Conservation (phyloP, 1,140 invertebrate species). For the Oryctes rhinoceros region DNA sequence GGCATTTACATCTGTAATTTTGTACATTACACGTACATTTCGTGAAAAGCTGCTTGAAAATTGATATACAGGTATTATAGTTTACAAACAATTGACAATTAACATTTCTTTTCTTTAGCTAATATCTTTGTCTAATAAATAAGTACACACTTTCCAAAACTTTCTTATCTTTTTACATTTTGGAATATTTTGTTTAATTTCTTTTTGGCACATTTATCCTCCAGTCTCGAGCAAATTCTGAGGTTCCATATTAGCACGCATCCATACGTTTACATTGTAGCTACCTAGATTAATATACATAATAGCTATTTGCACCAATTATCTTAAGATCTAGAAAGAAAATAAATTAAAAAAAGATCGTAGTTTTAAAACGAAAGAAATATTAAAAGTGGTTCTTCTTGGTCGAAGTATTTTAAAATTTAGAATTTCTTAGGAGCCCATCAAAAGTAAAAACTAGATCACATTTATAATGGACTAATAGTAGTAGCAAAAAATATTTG, state of each 20-base stretch:
- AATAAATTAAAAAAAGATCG: constrained; percentile 18
- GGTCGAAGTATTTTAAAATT: neutral
- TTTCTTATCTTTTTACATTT: neutral
- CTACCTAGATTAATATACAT: neutral
- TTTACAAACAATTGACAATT: constrained; percentile 37
- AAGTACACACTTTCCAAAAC: neutral
- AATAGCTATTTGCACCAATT: constrained; percentile 12
- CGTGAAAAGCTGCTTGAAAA: too few species aligned
- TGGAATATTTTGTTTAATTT: neutral
- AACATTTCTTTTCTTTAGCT: constrained; percentile 8
- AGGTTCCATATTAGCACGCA: neutral
- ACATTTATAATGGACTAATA: neutral
- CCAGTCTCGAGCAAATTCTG: neutral
- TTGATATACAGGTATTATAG: too few species aligned
- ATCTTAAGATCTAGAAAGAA: constrained; percentile 1
- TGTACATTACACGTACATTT: too few species aligned
- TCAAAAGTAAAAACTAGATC: neutral
- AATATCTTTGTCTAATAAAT: constrained; percentile 1
- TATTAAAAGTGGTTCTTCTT: neutral
- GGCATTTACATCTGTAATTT: too few species aligned
- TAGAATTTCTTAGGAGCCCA: neutral
- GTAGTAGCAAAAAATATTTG: too few species aligned
- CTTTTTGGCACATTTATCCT: constrained; percentile 29
- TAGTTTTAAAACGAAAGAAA: neutral
- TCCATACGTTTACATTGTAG: neutral